phyloP scores from a whole-genome alignment of 2,113 vertebrate species.

The Protomyctophum bolini region DNA sequence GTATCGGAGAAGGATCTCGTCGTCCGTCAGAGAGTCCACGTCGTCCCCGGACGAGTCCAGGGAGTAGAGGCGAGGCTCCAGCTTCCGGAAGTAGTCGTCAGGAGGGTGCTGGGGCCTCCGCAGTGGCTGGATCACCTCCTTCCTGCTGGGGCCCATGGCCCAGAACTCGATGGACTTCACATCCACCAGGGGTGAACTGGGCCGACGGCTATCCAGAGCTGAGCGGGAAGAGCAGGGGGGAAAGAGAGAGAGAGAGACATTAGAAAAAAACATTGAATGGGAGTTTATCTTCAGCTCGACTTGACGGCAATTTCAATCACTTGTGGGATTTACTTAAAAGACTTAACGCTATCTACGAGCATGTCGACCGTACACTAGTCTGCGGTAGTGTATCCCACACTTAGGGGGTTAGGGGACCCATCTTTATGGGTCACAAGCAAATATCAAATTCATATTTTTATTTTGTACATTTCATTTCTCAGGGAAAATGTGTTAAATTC shows the following conservation, averaged over 20 bases:
- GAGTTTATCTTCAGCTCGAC: neutral
- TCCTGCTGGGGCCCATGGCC: constrained; percentile 84
- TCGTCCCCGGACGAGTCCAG: constrained; percentile 81
- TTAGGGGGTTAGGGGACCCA: no score
- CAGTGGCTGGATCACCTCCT: constrained; percentile 86
- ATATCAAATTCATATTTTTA: no score
- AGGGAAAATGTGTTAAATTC: no score
- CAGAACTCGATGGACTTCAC: constrained; percentile 89
- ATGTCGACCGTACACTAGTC: no score
- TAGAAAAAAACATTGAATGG: neutral
- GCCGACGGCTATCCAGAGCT: constrained; percentile 84
- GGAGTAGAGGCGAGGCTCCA: constrained; percentile 87
- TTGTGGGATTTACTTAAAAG: neutral
- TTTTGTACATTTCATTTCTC: no score
- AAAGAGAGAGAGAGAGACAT: neutral
- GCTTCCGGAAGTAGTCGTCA: constrained; percentile 86
- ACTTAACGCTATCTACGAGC: no score
- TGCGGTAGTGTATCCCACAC: no score
- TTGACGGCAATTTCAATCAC: neutral
- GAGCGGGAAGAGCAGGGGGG: neutral
- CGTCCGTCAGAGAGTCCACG: constrained; percentile 87
- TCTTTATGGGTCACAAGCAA: no score
- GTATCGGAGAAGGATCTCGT: constrained; percentile 87
- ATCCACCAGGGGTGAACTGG: constrained; percentile 86
- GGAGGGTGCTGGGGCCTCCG: constrained; percentile 80